Percentiles rank a stretch among this genome's conserved stretches.
Evolutionary conservation across 30 jellyfish, hydroid and myxozoan species (phyloP).

Genomic region (Pseudorhiza aurosa): DNA sequence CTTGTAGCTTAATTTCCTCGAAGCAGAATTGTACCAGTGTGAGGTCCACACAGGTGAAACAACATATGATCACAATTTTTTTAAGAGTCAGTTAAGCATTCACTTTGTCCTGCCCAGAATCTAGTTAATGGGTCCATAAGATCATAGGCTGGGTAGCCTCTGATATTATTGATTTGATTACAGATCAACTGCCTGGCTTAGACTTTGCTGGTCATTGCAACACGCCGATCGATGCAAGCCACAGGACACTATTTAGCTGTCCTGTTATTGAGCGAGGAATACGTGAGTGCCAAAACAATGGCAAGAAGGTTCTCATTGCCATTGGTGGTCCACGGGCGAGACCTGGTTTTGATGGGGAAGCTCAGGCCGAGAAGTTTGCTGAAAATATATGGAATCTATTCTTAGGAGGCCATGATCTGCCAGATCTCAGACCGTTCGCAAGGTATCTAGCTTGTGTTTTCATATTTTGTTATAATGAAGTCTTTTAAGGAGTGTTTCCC

Average conservation of each 20-base stretch:
- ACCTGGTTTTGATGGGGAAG: constrained; percentile 57
- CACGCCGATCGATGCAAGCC: constrained; percentile 49
- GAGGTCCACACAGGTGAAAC: no score
- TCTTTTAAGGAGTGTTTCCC: no score
- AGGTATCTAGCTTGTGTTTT: constrained; percentile 61
- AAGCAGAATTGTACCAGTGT: no score
- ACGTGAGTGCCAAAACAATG: constrained; percentile 74
- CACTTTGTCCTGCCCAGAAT: background rate
- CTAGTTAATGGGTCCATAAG: background rate
- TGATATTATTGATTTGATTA: no score
- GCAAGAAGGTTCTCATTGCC: constrained; percentile 79
- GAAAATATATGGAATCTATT: constrained; percentile 82
- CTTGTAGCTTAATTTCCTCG: no score
- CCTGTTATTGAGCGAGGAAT: constrained; percentile 83
- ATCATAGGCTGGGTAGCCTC: background rate
- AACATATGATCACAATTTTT: no score
- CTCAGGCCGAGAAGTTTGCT: constrained; percentile 87
- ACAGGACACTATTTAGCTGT: constrained; percentile 72
- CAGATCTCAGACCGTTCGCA: constrained; percentile 84
- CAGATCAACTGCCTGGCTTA: constrained; percentile 85
- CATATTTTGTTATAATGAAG: no score
- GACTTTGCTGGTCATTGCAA: constrained; percentile 80
- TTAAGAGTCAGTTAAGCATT: no score
- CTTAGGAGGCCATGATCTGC: constrained; percentile 76
- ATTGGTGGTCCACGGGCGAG: constrained; percentile 83